Evolutionary conservation across 1,140 invertebrate species (phyloP), one percentile per base, ranked within the genome.

Genomic region (Drosophila obscura): DNA sequence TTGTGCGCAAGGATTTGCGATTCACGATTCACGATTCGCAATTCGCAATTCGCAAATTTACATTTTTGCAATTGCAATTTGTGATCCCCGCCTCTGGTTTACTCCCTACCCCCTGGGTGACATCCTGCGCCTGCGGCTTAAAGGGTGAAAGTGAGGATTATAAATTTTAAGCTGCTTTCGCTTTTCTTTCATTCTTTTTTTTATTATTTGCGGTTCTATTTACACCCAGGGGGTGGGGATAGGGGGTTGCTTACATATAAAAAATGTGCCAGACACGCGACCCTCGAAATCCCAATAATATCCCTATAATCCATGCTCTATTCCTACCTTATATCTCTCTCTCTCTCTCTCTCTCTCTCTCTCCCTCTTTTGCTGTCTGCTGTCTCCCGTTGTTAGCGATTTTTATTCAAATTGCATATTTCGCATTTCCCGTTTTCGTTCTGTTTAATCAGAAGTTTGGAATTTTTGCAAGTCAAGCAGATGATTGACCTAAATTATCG

Each of bases 101-200:
- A 5, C 11, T 13, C 52, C 41, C 67, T 15, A 39, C 45, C 51
- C 48, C 43, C 49, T 16, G 13, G 4, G 57, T 6, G 9, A 45
- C 49, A 43, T 45, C 41, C 44, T 39, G 15, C 44, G 65, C 63
- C 56, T 44, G 44, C 61, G 74, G 78, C 78, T 82, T 72, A 88
- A 84, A 73, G 76, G 82, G 84, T 79, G 79, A 87, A 87, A 87
- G 84, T 88, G 76, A 73, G 83, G 83, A 88, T 87, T 87, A 87
- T 87, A 88, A 83, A 73, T 89, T 87, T 77, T 87, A 87, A 87
- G 83, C 83, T 77, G 84, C 83, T 87, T 87, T 87, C 84, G 76
- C 83, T 73, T 88, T 87, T 85, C 59, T 49, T 73, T 48, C 53
- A 41, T 52, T 68, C 58, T 41, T 74, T 68, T 68, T 80, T 85